These are phyloP conservation scores for Phoxinus dragarum DNA, from an alignment of 2,797 vertebrate species.

Conservation along the genomic window DNA sequence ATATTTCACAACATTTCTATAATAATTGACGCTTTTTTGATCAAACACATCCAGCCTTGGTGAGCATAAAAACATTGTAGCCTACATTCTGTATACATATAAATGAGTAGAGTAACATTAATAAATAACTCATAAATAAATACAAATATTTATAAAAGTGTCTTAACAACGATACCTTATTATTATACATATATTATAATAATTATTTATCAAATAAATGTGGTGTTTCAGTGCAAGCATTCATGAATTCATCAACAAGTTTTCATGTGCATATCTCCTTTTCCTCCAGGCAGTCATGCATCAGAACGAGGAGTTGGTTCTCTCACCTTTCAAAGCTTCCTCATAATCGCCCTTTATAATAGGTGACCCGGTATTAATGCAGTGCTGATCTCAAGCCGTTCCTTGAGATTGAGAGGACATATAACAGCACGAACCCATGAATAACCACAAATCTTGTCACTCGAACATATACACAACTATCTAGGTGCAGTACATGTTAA, in stretches of 20 bases:
- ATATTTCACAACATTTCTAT: no score
- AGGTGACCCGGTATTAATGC: constrained; percentile 40
- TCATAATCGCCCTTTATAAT: constrained; percentile 41
- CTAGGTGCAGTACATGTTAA: constrained; percentile 11
- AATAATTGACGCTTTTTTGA: no score
- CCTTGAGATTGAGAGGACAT: background rate
- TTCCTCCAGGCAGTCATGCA: constrained; percentile 15
- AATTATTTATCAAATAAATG: background rate
- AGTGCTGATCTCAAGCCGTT: constrained; percentile 25
- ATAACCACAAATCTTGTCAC: background rate
- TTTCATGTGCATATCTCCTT: background rate
- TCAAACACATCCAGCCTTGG: no score
- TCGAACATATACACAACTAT: background rate
- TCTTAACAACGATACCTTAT: no score
- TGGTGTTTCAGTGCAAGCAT: constrained; percentile 10
- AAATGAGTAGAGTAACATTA: no score
- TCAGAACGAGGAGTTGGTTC: constrained; percentile 25
- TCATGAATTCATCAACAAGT: constrained; percentile 32
- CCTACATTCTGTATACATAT: no score
- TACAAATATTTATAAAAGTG: no score
- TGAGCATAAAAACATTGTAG: no score
- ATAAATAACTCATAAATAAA: no score
- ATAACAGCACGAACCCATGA: background rate
- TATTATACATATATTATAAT: no score
- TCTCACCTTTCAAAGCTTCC: constrained; percentile 42